phyloP scores from a whole-genome alignment of 2,113 vertebrate genomes.

The Nesogale talazaci region DNA sequence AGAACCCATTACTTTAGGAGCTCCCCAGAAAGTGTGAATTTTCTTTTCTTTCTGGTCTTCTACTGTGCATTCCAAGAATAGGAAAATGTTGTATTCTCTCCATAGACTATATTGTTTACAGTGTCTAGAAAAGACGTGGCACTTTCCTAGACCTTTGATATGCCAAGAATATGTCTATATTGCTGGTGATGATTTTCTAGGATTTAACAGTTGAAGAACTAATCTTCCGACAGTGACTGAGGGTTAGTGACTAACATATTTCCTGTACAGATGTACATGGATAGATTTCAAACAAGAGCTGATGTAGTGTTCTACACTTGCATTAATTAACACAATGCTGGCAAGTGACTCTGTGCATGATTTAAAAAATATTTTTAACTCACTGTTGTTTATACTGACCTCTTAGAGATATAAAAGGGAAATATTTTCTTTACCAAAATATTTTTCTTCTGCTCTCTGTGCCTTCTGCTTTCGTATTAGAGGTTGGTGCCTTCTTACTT shows the following conservation, averaged over 20 bases:
- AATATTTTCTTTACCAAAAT: constrained; percentile 73
- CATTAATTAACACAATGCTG: constrained; percentile 78
- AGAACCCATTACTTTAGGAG: background rate
- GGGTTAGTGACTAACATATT: constrained; percentile 69
- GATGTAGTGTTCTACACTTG: constrained; percentile 65
- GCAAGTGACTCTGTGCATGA: constrained; percentile 66
- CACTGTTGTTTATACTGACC: constrained; percentile 73
- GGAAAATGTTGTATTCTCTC: background rate
- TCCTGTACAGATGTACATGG: constrained; percentile 70
- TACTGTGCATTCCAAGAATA: background rate
- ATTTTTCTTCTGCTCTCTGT: constrained; percentile 49
- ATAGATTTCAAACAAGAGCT: constrained; percentile 67
- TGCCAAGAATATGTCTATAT: constrained; percentile 64
- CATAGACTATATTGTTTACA: background rate
- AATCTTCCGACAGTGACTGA: constrained; percentile 63
- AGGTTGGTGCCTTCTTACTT: constrained; percentile 23
- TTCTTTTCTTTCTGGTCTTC: background rate
- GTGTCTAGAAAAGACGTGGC: too few relatives aligned
- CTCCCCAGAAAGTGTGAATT: background rate
- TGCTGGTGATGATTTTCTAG: constrained; percentile 64
- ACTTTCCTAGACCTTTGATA: constrained; percentile 44
- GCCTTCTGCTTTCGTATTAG: constrained; percentile 52
- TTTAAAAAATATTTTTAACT: constrained; percentile 74
- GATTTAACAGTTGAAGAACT: constrained; percentile 66
- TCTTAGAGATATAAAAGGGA: constrained; percentile 69